Percentiles rank a stretch among this genome's conserved stretches.
phyloP scores from a whole-genome alignment of 2,113 vertebrate species.

The Bos javanicus region DNA sequence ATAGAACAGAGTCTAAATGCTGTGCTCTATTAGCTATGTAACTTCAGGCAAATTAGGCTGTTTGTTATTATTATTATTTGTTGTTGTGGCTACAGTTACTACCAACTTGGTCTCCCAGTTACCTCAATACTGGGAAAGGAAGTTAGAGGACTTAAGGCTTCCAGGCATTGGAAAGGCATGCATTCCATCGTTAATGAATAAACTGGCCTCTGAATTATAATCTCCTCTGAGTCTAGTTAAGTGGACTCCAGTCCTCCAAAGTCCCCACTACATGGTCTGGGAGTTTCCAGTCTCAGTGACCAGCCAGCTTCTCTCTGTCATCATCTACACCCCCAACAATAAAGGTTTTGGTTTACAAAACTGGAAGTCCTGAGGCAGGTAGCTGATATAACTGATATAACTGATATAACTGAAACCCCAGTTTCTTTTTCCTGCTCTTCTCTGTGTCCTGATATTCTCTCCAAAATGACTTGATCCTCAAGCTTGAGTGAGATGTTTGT shows the following conservation, averaged over 20 bases:
- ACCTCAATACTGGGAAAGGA: background rate
- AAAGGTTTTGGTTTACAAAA: slow-evolving; percentile 11
- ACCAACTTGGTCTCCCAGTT: background rate
- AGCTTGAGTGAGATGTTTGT: background rate
- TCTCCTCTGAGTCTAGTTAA: background rate
- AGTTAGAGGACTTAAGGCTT: background rate
- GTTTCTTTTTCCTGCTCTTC: background rate
- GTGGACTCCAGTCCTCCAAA: background rate
- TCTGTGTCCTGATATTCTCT: background rate
- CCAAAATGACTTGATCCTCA: background rate
- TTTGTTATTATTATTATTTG: background rate
- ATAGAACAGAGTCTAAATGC: background rate
- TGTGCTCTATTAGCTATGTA: background rate
- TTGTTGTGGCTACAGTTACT: background rate
- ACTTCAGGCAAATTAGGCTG: background rate
- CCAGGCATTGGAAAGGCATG: background rate
- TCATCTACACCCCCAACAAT: background rate
- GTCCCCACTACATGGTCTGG: background rate
- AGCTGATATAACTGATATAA: background rate
- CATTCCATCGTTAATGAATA: background rate
- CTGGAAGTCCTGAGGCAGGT: background rate
- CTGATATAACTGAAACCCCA: background rate
- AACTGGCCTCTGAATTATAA: background rate
- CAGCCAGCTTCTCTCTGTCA: background rate
- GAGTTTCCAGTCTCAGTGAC: background rate